Conservation (phyloP, 2,797 vertebrate species). For the Amphiprion clarkii region DNA sequence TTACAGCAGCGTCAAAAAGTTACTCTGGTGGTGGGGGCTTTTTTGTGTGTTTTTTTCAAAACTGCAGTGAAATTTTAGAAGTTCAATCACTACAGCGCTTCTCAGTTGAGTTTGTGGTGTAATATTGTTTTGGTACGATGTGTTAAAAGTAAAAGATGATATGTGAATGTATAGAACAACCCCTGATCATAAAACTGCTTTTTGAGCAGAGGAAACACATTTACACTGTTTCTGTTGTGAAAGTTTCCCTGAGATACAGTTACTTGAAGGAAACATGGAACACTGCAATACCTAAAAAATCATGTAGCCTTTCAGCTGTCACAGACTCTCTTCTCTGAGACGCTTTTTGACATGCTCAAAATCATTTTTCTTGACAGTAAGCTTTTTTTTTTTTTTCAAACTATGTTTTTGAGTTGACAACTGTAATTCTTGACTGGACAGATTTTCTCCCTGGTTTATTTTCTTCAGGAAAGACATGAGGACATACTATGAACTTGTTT, state of each 20-base stretch:
- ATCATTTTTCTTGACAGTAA: too few species aligned
- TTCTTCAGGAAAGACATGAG: not conserved
- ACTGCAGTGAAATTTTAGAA: conserved; percentile 16
- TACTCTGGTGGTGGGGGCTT: conserved; percentile 6
- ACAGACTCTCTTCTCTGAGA: too few species aligned
- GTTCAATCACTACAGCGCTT: conserved; percentile 18
- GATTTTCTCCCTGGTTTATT: not conserved
- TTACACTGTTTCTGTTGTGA: not conserved
- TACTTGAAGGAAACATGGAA: not conserved
- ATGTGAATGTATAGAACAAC: not conserved
- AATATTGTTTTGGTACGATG: too few species aligned
- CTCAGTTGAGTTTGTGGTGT: not conserved
- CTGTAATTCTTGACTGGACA: not conserved
- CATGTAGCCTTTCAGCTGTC: too few species aligned
- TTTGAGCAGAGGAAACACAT: not conserved
- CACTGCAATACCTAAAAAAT: too few species aligned
- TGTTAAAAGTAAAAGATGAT: too few species aligned
- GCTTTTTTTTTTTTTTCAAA: too few species aligned
- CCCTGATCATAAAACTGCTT: not conserved
- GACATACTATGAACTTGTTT: too few species aligned
- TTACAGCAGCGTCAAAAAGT: conserved; percentile 20
- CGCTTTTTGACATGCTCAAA: too few species aligned
- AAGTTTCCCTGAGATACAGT: not conserved
- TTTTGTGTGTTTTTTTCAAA: not conserved
- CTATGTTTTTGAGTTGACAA: too few species aligned